Evolutionary conservation across 2,113 vertebrate genomes (phyloP), one percentile per base, ranked within the genome.

Genomic region (Trogon melanurus): DNA sequence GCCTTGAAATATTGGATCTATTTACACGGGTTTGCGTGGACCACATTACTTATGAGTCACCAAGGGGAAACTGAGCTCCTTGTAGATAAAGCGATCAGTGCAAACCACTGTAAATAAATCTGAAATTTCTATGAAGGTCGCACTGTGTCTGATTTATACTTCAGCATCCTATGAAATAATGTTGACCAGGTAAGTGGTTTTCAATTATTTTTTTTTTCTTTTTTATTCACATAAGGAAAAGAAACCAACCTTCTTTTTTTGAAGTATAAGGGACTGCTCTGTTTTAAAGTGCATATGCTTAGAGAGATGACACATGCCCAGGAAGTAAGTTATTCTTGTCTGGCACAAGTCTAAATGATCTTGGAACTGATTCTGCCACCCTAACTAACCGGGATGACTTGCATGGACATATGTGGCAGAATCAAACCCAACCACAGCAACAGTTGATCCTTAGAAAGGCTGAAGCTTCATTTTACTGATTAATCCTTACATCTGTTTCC

Each of bases 1-100:
- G 96, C 91, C 92, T 98, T 98, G 97, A 98, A 98, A 98, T 98
- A 98, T 97, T 98, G 97, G 96, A 97, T 98, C 98, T 98, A 97
- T 98, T 98, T 98, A 98, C 97, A 97, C 83, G 5, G 89, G 95
- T 96, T 97, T 97, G 97, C 30, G 16, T 98, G 97, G 96, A 97
- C 92, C 96, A 97, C 97, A 98, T 98, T 98, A 97, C 97, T 98
- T 98, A 97, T 97, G 97, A 98, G 97, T 97, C 97, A 97, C 97
- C 96, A 96, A 97, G 97, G 97, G 98, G 95, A 97, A 97, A 96
- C 67, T 34, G 93, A 97, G 96, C 97, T 97, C 96, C 95, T 69
- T 79, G 96, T 97, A 98, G 97, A 98, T 98, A 98, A 98, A 98
- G 97, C 18, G 85, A 98, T 98, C 98, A 97, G 94, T 85, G 95